Evolutionary conservation across 2,888 invertebrate genomes (phyloP), one percentile per base, ranked within the genome.

Genomic region (Pogonocherus hispidulus): DNA sequence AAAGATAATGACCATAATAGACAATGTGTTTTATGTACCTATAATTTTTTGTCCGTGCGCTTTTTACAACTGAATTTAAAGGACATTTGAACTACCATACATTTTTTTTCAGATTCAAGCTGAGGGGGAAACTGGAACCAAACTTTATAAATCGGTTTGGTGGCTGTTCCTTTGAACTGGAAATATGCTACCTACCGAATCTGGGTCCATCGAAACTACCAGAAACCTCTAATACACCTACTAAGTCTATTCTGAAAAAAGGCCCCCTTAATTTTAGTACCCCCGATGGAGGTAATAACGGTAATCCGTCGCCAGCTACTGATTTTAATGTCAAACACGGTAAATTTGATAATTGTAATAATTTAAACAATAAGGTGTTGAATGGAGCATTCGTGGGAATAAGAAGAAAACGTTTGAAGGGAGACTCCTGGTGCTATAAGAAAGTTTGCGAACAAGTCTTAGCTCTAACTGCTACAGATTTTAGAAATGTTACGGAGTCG

Each of bases 351-450:
- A 49, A 19, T 41, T 27, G 22, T 9, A 32, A 35, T 47, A 56
- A 32, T 9, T 35, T 14, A 27, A 59, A 60, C 27, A 57, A 60
- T 3, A n/a, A n/a, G n/a, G n/a, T 23, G 16, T 20, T 20, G 14
- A 5, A 14, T 1, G 27, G 22, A 8, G 47, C 49, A 11, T 73
- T 87, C 49, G 89, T 90, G 3, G 93, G 93, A 23, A 90, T 94
- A 64, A 87, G 91, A 63, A 87, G 94, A 65, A 94, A 93, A 81
- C 86, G 94, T 35, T 88, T 94, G 47, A 91, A 91, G 80, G 94
- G 94, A 0, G 92, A 94, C 81, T 90, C 92, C 0, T 94, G 94
- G 93, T 90, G 91, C 73, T 94, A 94, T 85, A 94, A 94, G 83
- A 90, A 89, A 73, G 90, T 93, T 32, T 93, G 93, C 82, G 93